Percentiles rank a stretch among this genome's conserved stretches.
phyloP scores from a whole-genome alignment of 2,113 vertebrate genomes.

The Menidia beryllina region DNA sequence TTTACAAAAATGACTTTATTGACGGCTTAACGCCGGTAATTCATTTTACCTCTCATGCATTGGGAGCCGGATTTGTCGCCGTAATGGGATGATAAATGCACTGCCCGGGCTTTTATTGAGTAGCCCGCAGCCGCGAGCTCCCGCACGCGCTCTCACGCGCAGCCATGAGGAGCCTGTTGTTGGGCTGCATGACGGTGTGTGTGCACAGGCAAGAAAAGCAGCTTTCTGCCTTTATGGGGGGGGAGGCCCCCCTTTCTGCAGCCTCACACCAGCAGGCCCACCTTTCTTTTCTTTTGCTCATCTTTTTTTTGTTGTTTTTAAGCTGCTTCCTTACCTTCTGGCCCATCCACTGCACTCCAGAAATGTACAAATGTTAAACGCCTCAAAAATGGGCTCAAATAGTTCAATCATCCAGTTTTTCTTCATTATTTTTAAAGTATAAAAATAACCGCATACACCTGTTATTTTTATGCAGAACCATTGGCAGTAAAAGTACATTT shows the following conservation, averaged over 20 bases:
- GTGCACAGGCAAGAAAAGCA: slow-evolving; percentile 1
- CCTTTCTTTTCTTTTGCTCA: neutral
- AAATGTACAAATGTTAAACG: too few relatives aligned
- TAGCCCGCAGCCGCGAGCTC: slow-evolving; percentile 63
- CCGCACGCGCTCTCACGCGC: slow-evolving; percentile 14
- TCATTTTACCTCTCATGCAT: slow-evolving; percentile 97
- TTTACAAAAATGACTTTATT: slow-evolving; percentile 99
- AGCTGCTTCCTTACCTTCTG: neutral
- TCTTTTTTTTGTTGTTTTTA: neutral
- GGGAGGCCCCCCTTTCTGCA: neutral
- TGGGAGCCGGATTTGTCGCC: slow-evolving; percentile 94
- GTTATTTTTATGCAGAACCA: neutral
- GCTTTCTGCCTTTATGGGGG: neutral
- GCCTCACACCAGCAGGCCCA: neutral
- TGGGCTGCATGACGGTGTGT: slow-evolving; percentile 20
- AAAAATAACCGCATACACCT: neutral
- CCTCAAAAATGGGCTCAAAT: too few relatives aligned
- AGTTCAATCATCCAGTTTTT: too few relatives aligned
- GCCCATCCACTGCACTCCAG: neutral
- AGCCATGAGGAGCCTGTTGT: slow-evolving; percentile 14
- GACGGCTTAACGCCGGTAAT: slow-evolving; percentile 99
- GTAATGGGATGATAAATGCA: slow-evolving; percentile 99
- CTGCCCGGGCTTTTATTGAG: slow-evolving; percentile 89
- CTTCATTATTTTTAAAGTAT: too few relatives aligned
- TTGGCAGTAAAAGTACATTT: neutral